These are phyloP conservation scores for Mystacornis crossleyi DNA, from an alignment of 2,113 vertebrate genomes.

Conservation along the genomic window DNA sequence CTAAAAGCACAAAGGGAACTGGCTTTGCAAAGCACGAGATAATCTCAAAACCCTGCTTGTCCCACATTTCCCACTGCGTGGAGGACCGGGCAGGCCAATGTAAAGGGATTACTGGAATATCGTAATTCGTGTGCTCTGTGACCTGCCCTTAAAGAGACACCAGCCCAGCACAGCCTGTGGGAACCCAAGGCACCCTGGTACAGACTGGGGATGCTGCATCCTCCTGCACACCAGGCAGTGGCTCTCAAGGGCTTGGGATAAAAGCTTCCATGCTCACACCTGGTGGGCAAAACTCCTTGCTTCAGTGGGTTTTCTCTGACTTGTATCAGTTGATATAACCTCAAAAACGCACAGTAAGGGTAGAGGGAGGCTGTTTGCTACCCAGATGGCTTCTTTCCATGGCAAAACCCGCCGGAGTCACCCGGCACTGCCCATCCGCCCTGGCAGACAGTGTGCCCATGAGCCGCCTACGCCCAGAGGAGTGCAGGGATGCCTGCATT, in stretches of 20 bases:
- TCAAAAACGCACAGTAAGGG: neutral
- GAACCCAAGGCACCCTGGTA: neutral
- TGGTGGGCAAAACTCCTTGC: fast-evolving
- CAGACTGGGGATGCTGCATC: neutral
- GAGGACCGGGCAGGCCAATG: neutral
- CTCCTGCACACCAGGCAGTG: neutral
- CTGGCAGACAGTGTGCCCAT: fast-evolving
- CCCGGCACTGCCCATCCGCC: neutral
- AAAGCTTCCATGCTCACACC: fast-evolving
- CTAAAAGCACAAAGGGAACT: neutral
- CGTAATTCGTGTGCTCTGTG: neutral
- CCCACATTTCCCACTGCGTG: neutral
- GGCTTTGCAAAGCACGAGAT: neutral
- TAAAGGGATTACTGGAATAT: constrained; percentile 28
- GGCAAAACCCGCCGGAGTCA: fast-evolving
- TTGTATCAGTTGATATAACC: neutral
- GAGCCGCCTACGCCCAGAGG: fast-evolving
- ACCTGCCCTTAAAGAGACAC: constrained; percentile 15
- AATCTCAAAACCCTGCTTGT: constrained; percentile 56
- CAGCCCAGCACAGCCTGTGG: neutral
- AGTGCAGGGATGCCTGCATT: neutral
- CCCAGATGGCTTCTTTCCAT: neutral
- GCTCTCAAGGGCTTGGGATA: neutral
- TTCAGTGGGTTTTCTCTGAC: neutral
- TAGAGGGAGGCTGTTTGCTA: neutral